A percentile compares a stretch with the other conserved stretches of the same genome.
phyloP scores from a whole-genome alignment of 2,888 invertebrate species.

The Galerucella calmariensis region DNA sequence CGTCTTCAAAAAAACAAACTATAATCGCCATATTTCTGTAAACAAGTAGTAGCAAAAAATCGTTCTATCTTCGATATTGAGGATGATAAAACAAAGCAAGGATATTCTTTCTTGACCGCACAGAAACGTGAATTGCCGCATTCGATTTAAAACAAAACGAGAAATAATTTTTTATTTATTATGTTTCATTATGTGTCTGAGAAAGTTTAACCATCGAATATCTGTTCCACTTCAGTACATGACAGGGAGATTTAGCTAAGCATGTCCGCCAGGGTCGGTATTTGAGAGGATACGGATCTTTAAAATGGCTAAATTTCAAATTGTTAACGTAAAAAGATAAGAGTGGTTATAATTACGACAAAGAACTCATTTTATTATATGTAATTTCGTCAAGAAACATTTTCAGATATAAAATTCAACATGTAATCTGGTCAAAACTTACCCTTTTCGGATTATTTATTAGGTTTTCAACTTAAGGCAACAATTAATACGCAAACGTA shows the following conservation, averaged over 20 bases:
- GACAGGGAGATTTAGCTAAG: conserved; percentile 55
- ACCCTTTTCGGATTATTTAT: no score
- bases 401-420: no score
- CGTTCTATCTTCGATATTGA: conserved; percentile 21
- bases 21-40: conserved; percentile 25
- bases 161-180: conserved; percentile 51
- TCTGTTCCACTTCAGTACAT: conserved; percentile 58
- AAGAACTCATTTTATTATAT: no score
- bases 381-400: no score
- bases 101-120: conserved; percentile 55
- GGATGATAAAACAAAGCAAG: conserved; percentile 49
- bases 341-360: no score
- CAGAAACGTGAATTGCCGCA: conserved; percentile 58
- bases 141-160: conserved; percentile 57
- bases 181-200: conserved; percentile 47
- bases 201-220: conserved; percentile 46
- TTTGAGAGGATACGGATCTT: neutral
- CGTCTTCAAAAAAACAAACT: conserved; percentile 6
- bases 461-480: no score
- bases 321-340: no score
- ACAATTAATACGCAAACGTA: no score
- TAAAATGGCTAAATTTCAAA: no score
- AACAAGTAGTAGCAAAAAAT: conserved; percentile 25
- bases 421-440: no score
- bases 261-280: conserved; percentile 25